phyloP scores from a whole-genome alignment of 2,797 vertebrate genomes.

The Melanotaenia pygmaea region DNA sequence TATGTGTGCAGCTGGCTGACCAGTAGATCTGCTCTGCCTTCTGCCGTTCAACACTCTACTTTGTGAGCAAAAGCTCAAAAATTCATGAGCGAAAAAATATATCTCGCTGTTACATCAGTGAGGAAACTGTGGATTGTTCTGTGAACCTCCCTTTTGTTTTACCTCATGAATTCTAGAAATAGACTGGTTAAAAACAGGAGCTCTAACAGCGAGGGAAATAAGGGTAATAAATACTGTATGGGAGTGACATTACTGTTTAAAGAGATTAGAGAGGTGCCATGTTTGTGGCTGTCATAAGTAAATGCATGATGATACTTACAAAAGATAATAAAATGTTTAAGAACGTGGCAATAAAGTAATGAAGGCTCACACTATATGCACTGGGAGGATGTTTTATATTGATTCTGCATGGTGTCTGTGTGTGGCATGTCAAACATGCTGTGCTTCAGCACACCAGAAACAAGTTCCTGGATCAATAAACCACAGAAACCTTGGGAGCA shows the following conservation, averaged over 20 bases:
- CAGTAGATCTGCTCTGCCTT: constrained; percentile 6
- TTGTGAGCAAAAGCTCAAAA: constrained; percentile 24
- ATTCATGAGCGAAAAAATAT: constrained; percentile 39
- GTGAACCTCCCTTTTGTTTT: constrained; percentile 24
- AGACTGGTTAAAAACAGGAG: constrained; percentile 11
- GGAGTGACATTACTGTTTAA: constrained; percentile 17
- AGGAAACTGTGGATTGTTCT: constrained; percentile 23
- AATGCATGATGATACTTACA: constrained; percentile 9
- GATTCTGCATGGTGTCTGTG: constrained; percentile 12
- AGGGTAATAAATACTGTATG: constrained; percentile 18
- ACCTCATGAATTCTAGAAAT: constrained; percentile 14
- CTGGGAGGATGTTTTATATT: constrained; percentile 28
- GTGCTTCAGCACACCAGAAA: neutral
- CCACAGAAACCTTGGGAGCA: constrained; percentile 17
- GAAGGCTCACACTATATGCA: constrained; percentile 28
- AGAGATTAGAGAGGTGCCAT: constrained; percentile 6
- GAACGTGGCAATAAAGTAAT: constrained; percentile 50
- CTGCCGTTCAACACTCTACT: constrained; percentile 14
- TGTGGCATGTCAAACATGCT: constrained; percentile 13
- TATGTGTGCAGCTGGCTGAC: constrained; percentile 24
- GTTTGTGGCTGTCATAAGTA: constrained; percentile 30
- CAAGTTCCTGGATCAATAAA: constrained; percentile 26
- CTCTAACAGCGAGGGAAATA: constrained; percentile 19
- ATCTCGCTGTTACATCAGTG: constrained; percentile 3
- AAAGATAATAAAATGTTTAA: constrained; percentile 30